Conservation (phyloP, 2,888 invertebrate genomes). For the Oxyscelio sp. region DNA sequence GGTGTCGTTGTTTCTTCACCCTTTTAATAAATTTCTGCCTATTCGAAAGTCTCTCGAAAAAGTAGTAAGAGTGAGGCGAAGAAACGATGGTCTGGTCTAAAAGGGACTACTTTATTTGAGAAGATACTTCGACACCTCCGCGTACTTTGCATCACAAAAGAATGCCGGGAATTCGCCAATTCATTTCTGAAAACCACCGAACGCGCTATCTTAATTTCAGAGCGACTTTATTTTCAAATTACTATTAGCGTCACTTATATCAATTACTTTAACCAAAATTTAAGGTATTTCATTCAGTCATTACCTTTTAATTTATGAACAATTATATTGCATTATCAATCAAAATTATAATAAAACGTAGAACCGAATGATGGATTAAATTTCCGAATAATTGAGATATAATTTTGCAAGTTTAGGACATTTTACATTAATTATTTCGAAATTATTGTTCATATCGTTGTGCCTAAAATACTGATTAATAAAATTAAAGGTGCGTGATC, state of each 20-base stretch:
- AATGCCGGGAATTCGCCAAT: constrained; percentile 84
- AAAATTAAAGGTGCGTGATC: not conserved
- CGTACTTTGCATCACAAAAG: constrained; percentile 86
- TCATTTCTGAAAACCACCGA: constrained; percentile 76
- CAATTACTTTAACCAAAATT: constrained; percentile 38
- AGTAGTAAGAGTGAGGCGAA: constrained; percentile 77
- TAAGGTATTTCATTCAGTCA: constrained; percentile 8
- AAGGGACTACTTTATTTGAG: constrained; percentile 85
- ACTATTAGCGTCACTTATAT: constrained; percentile 61
- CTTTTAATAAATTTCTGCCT: constrained; percentile 85
- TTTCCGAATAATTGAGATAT: constrained; percentile 31
- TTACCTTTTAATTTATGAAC: constrained; percentile 42
- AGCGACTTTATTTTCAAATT: constrained; percentile 54
- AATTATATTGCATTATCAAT: constrained; percentile 45
- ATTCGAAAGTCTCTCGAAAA: constrained; percentile 84
- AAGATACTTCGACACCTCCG: constrained; percentile 78
- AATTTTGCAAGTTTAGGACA: constrained; percentile 15
- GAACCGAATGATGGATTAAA: constrained; percentile 49
- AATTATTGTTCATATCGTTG: not conserved
- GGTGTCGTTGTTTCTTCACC: constrained; percentile 80
- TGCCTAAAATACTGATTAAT: constrained; percentile 6
- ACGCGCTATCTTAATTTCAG: constrained; percentile 41
- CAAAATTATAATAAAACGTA: constrained; percentile 21
- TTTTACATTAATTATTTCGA: constrained; percentile 32
- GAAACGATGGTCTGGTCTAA: constrained; percentile 75